Base-by-base conservation (phyloP, 2,113 vertebrate genomes). In the Sinocyclocheilus anshuiensis region DNA sequence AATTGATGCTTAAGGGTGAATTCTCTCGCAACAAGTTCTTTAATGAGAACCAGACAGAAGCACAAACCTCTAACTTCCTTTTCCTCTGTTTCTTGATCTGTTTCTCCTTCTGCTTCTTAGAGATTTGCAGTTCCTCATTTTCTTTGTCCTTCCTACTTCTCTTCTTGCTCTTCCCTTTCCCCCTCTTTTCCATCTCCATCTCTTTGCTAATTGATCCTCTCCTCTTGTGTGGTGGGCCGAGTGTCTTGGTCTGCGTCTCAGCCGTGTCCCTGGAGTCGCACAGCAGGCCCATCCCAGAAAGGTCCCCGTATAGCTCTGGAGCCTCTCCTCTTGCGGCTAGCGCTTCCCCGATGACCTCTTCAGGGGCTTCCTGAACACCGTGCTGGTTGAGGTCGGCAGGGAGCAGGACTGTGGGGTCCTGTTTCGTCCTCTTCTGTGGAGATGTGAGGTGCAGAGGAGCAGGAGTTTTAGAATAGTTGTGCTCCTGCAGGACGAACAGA, bases 401-500 rank as follows among this genome's bases (percentile, higher is more conserved):
- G 39, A 94, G 91, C 69, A 95, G 84, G 77, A 94, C 88, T 0
- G 93, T 92, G 4, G 91, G 59, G 79, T 95, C 95, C 36, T 90
- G 92, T 83, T 91, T 94, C 74, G 91, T 89, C 87, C 90, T 94
- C 88, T 84, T 89, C 22, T 89, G 89, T 36, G 82, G 59, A 1
- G 89, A 69, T 1, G 84, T 6, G 33, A 55, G 20, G 0, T 88
- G 83, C 29, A 79, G 50, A 1, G 91, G 57, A 2, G 75, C 89
- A 5, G 94, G 69, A 0, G 95, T 92, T 87, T 94, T 94, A 87
- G 95, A 96, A 63, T 98, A 98, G 93, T 97, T 98, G 93, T 98
- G 97, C 89, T 98, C 97, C 89, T 95, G 91, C 4, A 96, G 86
- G 57, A 96, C 93, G 36, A 94, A 87, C 36, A 93, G 87, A 82